Evolutionary conservation across 2,888 invertebrate genomes (phyloP).

Genomic region (Electrophaes corylata): DNA sequence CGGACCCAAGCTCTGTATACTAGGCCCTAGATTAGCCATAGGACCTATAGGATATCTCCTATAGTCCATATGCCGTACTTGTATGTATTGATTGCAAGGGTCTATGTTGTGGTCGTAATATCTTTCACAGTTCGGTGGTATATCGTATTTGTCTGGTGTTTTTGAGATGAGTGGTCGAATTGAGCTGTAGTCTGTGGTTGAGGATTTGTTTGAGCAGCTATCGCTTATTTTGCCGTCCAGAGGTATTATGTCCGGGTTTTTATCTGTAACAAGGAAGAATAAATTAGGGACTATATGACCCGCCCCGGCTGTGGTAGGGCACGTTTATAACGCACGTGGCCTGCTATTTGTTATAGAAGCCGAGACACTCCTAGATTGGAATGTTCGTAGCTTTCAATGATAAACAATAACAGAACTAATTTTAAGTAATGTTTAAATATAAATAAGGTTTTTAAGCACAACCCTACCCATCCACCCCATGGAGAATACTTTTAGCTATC

Average conservation of each 20-base stretch:
- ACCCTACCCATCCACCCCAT: too few relatives aligned
- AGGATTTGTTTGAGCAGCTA: conserved; percentile 76
- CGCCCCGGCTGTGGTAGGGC: too few relatives aligned
- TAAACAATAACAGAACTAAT: too few relatives aligned
- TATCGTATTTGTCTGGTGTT: conserved; percentile 70
- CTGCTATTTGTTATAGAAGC: too few relatives aligned
- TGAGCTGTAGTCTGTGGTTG: conserved; percentile 74
- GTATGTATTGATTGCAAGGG: conserved; percentile 71
- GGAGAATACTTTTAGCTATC: too few relatives aligned
- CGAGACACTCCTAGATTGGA: too few relatives aligned
- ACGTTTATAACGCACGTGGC: too few relatives aligned
- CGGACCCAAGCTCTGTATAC: conserved; percentile 58
- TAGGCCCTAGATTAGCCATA: conserved; percentile 53
- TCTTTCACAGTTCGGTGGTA: conserved; percentile 62
- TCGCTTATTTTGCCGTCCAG: conserved; percentile 78
- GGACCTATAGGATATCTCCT: conserved; percentile 58
- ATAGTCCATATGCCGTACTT: conserved; percentile 71
- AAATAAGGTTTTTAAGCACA: too few relatives aligned
- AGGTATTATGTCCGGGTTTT: conserved; percentile 80
- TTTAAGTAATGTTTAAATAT: too few relatives aligned
- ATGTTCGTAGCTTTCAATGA: too few relatives aligned
- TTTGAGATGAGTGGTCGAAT: conserved; percentile 73
- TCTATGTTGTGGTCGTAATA: conserved; percentile 72
- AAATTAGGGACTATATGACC: too few relatives aligned
- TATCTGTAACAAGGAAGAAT: conserved; percentile 61